Evolutionary conservation across 2,797 vertebrate species (phyloP), one percentile per base, ranked within the genome.

Genomic region (Thaleichthys pacificus): DNA sequence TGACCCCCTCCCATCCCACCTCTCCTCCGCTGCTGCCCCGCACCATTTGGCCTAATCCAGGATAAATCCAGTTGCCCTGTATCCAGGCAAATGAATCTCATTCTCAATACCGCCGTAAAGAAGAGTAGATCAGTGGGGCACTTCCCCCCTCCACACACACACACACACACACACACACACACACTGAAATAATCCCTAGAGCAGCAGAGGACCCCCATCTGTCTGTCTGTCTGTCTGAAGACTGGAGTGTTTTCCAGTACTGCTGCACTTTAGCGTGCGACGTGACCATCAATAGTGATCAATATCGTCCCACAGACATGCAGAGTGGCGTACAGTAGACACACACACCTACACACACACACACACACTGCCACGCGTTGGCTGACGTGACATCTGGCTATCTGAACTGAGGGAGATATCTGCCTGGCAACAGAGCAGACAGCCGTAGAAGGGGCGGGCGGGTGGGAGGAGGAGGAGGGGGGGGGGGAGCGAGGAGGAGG

Each of bases 401-500:
- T 42, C 60, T 79, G 15, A 24, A 62, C 24, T 19, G 17, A 28
- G 54, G 35, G 32, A 11, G 28, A 35, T 21, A 66, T 64, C 89
- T 90, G 89, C 89, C 87, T 88, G 86, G 87, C 85, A 89, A 90
- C 91, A 87, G 85, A 35, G 58, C 74, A 83, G 84, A 85, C 84
- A 81, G 69, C 81, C 78, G 69, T 3, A 15, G 80, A 3, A 15
- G 80, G 74, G 80, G 86, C 72, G 71, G 17, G 76, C 72, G 72
- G 38, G 74, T 11, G 61, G 22, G 14, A 22, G 6, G 51, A 3
- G 28, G 66, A 69, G 17, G 67, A 32, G 32, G 0, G 42, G 69
- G 28, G 0, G 42, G 69, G 28, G 0, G 60, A 78, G 74, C 76
- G 82, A 72, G 66, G 47, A 71, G 81, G 42, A 30, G 58, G 76